Percentiles rank a stretch among this genome's conserved stretches.
phyloP scores from a whole-genome alignment of 2,888 invertebrate genomes.

The Idaea dimidiata region DNA sequence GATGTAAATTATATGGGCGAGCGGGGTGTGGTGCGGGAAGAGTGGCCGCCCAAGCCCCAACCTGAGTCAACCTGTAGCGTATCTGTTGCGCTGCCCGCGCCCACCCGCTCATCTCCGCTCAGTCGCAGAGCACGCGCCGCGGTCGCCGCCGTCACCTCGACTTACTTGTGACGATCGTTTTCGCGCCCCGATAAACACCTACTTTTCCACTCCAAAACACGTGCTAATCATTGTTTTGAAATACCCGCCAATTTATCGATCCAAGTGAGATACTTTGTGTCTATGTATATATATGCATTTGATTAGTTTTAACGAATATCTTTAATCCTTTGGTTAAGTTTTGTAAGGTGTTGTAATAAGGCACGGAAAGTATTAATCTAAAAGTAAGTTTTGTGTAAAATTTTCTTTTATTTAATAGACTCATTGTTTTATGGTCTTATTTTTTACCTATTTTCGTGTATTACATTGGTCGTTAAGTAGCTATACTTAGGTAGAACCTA shows the following conservation, averaged over 20 bases:
- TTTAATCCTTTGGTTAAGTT: not conserved
- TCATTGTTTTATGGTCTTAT: too few species aligned
- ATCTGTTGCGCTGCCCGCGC: slow-evolving; percentile 74
- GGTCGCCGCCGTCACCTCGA: slow-evolving; percentile 31
- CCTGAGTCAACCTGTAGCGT: slow-evolving; percentile 62
- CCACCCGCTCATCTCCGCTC: slow-evolving; percentile 34
- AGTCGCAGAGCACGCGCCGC: slow-evolving; percentile 11
- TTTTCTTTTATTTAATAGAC: too few species aligned
- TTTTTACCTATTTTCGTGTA: too few species aligned
- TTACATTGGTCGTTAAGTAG: too few species aligned
- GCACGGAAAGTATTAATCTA: too few species aligned
- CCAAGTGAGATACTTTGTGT: slow-evolving; percentile 12
- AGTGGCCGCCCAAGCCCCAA: slow-evolving; percentile 67
- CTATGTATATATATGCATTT: not conserved
- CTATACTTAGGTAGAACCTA: too few species aligned
- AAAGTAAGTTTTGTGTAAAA: too few species aligned
- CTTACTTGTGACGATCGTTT: slow-evolving; percentile 23
- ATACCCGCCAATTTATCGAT: slow-evolving; percentile 15
- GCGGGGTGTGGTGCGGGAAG: slow-evolving; percentile 36
- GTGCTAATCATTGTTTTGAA: slow-evolving; percentile 39
- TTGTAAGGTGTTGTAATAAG: not conserved
- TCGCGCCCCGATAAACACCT: slow-evolving; percentile 32
- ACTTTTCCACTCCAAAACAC: slow-evolving; percentile 60
- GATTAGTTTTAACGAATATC: not conserved
- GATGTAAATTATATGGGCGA: slow-evolving; percentile 63